Base-by-base conservation (phyloP, 1,140 invertebrate genomes). In the Leptinotarsa defecta region DNA sequence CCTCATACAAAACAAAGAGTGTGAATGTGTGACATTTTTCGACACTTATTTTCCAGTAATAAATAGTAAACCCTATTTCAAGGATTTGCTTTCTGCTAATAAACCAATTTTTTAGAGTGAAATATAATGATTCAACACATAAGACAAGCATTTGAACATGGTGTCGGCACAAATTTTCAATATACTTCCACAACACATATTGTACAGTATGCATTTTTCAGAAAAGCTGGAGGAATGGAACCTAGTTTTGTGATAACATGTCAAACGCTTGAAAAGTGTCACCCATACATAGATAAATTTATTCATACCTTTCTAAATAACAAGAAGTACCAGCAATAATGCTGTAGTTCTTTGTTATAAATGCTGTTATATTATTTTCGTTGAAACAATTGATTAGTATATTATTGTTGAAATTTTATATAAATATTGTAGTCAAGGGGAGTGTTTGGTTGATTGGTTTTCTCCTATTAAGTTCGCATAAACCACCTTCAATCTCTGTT, bases 11-110 rank as follows among this genome's bases (percentile, higher is more conserved):
- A 79, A 82, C 79, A 78, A 69, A 76, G 78, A 79, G 81, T 82
- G 71, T 74, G 83, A 84, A 84, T 85, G 84, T 79, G 83, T 85
- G 84, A 84, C 83, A 85, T 83, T 84, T 85, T 84, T 57, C n/a
- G 52, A 4, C 52, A n/a, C n/a, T 17, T 57, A 81, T 78, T 64
- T 68, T 71, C 64, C 22, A 79, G 64, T 77, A 76, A 80, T 73
- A 78, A 48, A 62, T 70, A 74, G 76, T 77, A 80, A 76, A 69
- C 52, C 77, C 71, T 76, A 76, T 71, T 75, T 77, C 61, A 71
- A 71, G 71, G 73, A 73, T 68, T 72, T 76, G 71, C 76, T 74
- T 74, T 79, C 73, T 68, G 73, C 71, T 72, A 63, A n/a, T 68
- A 62, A 76, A 65, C 43, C 68, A 68, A n/a, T 69, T 74, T 48